phyloP scores from a whole-genome alignment of 2,113 vertebrate genomes.

The Holacanthus passer region DNA sequence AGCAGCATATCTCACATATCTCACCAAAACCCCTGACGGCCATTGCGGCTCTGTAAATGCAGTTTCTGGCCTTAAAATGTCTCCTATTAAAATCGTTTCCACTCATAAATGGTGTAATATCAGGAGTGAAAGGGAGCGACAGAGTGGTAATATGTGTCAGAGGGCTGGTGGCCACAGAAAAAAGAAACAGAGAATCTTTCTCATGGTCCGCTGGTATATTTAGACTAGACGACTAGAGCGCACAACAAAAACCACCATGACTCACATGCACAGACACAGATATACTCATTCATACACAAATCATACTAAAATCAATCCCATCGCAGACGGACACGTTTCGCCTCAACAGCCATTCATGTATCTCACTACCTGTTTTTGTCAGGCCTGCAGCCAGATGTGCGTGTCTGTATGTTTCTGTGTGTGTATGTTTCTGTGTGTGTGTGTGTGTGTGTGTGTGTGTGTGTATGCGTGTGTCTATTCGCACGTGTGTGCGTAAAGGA shows the following conservation, averaged over 20 bases:
- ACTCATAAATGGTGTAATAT: constrained; percentile 50
- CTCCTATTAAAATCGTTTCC: constrained; percentile 49
- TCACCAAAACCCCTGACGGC: constrained; percentile 32
- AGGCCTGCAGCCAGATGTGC: constrained; percentile 51
- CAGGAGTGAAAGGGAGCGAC: constrained; percentile 38
- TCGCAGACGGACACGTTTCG: constrained; percentile 46
- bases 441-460: not conserved
- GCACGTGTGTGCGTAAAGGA: not conserved
- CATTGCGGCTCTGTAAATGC: constrained; percentile 48
- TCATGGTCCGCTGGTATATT: constrained; percentile 72
- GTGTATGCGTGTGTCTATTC: not conserved
- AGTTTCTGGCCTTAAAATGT: constrained; percentile 59
- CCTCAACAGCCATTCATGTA: constrained; percentile 44
- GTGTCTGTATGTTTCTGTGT: not conserved
- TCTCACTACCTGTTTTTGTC: constrained; percentile 72
- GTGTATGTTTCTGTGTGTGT: too few species aligned
- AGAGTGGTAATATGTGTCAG: constrained; percentile 57
- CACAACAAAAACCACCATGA: constrained; percentile 71
- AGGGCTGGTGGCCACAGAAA: constrained; percentile 34
- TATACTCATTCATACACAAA: constrained; percentile 54
- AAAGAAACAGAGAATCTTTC: constrained; percentile 58
- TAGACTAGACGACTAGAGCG: constrained; percentile 64
- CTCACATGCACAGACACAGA: constrained; percentile 60
- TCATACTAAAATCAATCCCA: constrained; percentile 46
- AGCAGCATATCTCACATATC: constrained; percentile 16